phyloP scores from a whole-genome alignment of 1,140 invertebrate genomes.

The Neodiprion pinetum region DNA sequence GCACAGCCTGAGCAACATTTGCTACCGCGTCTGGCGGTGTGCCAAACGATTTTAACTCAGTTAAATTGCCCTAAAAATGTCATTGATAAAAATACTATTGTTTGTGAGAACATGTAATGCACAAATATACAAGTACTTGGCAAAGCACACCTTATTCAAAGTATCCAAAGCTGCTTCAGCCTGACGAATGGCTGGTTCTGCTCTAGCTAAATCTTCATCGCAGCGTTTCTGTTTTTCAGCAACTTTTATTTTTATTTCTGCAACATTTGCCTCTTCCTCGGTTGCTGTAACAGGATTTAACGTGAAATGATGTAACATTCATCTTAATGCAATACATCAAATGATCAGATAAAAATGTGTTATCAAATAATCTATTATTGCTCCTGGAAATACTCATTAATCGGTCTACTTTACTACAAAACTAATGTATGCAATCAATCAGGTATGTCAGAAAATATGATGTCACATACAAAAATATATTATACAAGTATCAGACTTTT shows the following conservation, averaged over 20 bases:
- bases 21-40: conserved; percentile 82
- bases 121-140: neutral
- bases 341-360: neutral
- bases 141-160: conserved; percentile 77
- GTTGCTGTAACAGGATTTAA: conserved; percentile 59
- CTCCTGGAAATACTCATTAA: conserved; percentile 5
- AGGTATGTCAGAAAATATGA: neutral
- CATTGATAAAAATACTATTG: conserved; percentile 13
- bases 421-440: conserved; percentile 17
- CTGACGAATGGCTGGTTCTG: conserved; percentile 88
- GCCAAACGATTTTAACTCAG: conserved; percentile 94
- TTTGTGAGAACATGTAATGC: neutral
- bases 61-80: conserved; percentile 75
- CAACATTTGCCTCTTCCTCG: conserved; percentile 90
- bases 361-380: too few relatives aligned
- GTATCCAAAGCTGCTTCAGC: conserved; percentile 92
- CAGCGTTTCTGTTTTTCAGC: conserved; percentile 85
- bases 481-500: conserved; percentile 22
- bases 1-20: conserved; percentile 85
- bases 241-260: conserved; percentile 87
- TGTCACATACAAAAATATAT: too few relatives aligned
- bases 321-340: neutral
- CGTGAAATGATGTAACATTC: conserved; percentile 9
- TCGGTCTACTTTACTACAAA: conserved; percentile 13
- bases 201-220: conserved; percentile 87